Percentiles rank a stretch among this genome's conserved stretches.
These are phyloP conservation scores for Pelobates cultripes DNA, from an alignment of 2,797 vertebrate genomes.

Conservation along the genomic window DNA sequence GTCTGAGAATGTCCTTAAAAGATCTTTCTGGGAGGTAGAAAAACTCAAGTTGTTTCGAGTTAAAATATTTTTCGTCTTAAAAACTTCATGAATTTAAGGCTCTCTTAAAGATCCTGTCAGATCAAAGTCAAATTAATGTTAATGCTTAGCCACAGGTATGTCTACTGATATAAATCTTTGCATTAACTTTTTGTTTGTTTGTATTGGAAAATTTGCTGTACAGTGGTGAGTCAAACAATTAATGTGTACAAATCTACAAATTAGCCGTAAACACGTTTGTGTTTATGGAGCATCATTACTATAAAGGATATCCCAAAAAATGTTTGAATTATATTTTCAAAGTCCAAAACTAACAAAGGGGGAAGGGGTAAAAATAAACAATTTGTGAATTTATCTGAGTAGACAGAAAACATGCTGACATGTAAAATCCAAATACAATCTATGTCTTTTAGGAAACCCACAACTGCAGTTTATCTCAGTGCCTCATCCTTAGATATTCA, in stretches of 20 bases:
- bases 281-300: neutral
- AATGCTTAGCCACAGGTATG: conserved; percentile 28
- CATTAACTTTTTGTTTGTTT: neutral
- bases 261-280: neutral
- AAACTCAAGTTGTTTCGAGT: neutral
- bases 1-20: conserved; percentile 41
- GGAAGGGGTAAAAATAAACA: conserved; percentile 21
- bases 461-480: conserved; percentile 2
- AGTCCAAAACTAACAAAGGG: neutral
- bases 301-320: neutral
- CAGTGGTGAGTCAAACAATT: neutral
- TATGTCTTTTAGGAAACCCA: conserved; percentile 12
- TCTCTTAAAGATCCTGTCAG: conserved; percentile 25
- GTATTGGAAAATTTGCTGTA: neutral
- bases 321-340: conserved; percentile 1
- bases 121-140: conserved; percentile 34
- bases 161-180: neutral
- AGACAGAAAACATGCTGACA: conserved; percentile 13
- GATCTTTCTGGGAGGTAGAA: conserved; percentile 16
- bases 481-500: conserved; percentile 17
- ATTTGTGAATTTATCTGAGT: neutral
- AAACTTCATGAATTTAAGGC: conserved; percentile 27
- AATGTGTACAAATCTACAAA: neutral
- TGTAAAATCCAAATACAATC: conserved; percentile 12
- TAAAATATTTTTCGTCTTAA: conserved; percentile 8